Evolutionary conservation across 2,888 invertebrate genomes (phyloP).

Genomic region (Tetranychus truncatus): DNA sequence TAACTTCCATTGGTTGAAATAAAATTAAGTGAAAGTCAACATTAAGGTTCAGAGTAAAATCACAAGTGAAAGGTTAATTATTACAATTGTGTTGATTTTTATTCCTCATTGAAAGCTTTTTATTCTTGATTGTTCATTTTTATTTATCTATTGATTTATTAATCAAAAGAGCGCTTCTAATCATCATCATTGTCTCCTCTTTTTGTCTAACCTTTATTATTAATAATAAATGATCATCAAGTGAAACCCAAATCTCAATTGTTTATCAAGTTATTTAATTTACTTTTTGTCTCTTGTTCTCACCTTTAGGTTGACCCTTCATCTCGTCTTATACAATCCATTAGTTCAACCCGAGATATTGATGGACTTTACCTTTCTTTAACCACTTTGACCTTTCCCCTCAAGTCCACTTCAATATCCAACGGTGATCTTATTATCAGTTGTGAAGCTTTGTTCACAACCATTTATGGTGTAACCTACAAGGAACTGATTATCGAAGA

Average conservation of each 20-base stretch:
- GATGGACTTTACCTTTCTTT: not conserved
- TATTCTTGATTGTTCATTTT: too few species aligned
- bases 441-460: slow-evolving; percentile 8
- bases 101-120: too few species aligned
- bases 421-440: slow-evolving; percentile 3
- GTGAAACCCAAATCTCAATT: not conserved
- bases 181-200: too few species aligned
- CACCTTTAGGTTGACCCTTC: not conserved
- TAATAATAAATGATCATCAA: too few species aligned
- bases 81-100: too few species aligned
- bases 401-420: not conserved
- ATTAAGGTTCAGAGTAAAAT: not conserved
- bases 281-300: not conserved
- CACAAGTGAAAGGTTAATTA: not conserved
- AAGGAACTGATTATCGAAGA: slow-evolving; percentile 17
- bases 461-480: slow-evolving; percentile 17
- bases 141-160: too few species aligned
- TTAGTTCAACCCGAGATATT: not conserved
- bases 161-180: too few species aligned
- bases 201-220: too few species aligned
- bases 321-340: not conserved
- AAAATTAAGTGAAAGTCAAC: not conserved
- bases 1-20: not conserved
- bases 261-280: not conserved
- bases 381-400: not conserved